These are phyloP conservation scores for Drosophila leontia DNA, from an alignment of 1,140 invertebrate genomes.

Conservation along the genomic window DNA sequence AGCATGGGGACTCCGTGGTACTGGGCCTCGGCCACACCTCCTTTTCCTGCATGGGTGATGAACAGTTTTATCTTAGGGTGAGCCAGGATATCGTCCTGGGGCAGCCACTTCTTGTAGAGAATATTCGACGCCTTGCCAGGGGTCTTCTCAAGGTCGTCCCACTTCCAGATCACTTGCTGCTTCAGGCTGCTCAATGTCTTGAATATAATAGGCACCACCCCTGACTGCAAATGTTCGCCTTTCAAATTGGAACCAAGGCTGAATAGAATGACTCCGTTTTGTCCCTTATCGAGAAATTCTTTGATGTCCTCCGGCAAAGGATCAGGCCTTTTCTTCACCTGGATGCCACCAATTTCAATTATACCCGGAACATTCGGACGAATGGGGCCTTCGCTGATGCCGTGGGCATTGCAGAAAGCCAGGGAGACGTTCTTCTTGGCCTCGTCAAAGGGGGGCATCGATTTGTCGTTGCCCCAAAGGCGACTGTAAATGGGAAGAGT, in stretches of 20 bases:
- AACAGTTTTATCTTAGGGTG: slow-evolving; percentile 90
- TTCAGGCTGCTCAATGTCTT: slow-evolving; percentile 85
- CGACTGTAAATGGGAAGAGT: slow-evolving; percentile 15
- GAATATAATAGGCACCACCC: slow-evolving; percentile 84
- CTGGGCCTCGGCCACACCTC: slow-evolving; percentile 89
- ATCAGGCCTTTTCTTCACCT: slow-evolving; percentile 79
- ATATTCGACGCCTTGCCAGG: slow-evolving; percentile 87
- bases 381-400: slow-evolving; percentile 74
- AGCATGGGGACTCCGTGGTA: slow-evolving; percentile 90
- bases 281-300: slow-evolving; percentile 85
- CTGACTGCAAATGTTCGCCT: slow-evolving; percentile 81
- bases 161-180: slow-evolving; percentile 88
- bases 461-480: slow-evolving; percentile 48
- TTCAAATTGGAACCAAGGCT: slow-evolving; percentile 87
- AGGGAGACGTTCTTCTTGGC: slow-evolving; percentile 73
- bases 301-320: slow-evolving; percentile 85
- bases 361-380: slow-evolving; percentile 82
- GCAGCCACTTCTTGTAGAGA: slow-evolving; percentile 88
- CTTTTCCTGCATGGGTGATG: slow-evolving; percentile 90
- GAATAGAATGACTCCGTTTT: slow-evolving; percentile 87
- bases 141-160: slow-evolving; percentile 86
- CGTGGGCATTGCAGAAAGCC: slow-evolving; percentile 70
- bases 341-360: slow-evolving; percentile 85
- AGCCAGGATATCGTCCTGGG: slow-evolving; percentile 89
- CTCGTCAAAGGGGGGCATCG: slow-evolving; percentile 44